Evolutionary conservation across 2,113 vertebrate species (phyloP), one percentile per base, ranked within the genome.

Genomic region (Larimichthys crocea): DNA sequence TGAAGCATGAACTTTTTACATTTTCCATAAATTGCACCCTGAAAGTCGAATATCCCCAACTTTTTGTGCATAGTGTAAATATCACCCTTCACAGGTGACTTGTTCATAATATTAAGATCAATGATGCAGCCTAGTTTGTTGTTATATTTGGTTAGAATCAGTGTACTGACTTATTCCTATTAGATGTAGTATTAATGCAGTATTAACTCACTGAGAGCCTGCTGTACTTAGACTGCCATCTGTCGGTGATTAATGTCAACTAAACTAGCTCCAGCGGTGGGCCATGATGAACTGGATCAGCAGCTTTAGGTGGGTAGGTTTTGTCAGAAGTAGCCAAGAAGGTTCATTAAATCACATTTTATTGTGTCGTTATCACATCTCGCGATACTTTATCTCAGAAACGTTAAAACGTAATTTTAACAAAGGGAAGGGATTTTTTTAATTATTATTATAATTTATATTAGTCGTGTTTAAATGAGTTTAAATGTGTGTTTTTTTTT

Each of bases 201-300:
- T 4, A 46, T 57, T 7, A 57, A 20, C 3, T 17, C 3, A 55
- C 53, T 11, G 26, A n/a, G 0, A 12, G 8, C 66, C 40, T 42
- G 19, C 19, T 84, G 24, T 46, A 17, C 53, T 55, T 80, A 40
- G 57, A 82, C 76, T 82, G 86, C 86, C 90, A 75, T 62, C 87
- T 90, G 80, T 63, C 22, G 87, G 80, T 59, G 42, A 80, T 11
- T 7, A 5, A 56, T 9, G 3, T 12, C 10, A 29, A 26, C 5
- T 63, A 35, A 57, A 22, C 17, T 2, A 10, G 19, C 1, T 48
- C 2, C 24, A 42, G 26, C 22, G 17, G 12, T 10, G 22, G 63
- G 5, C 48, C 40, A 72, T 35, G 17, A 0, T 35, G 17, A 0
- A 42, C 10, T 4, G 4, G 0, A 10, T 26, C 48, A 44, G 11